Conservation (phyloP, 2,888 invertebrate genomes). For the Monopis laevigella region DNA sequence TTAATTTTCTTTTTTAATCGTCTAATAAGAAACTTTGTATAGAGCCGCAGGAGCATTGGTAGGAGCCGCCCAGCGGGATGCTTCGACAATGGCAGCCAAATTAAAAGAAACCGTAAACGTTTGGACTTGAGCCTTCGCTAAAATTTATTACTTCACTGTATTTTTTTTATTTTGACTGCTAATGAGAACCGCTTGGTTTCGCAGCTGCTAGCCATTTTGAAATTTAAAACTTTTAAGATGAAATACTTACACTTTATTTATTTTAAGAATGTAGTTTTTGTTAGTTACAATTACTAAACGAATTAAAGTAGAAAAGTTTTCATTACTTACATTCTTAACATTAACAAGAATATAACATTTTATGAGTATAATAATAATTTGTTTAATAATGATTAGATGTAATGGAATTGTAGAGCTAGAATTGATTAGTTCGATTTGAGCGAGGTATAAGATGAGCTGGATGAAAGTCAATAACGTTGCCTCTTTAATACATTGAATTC, state of each 20-base stretch:
- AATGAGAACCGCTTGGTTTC: slow-evolving; percentile 59
- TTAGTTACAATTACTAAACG: too few species aligned
- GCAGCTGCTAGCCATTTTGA: slow-evolving; percentile 34
- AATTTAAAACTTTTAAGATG: not conserved
- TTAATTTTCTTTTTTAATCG: slow-evolving; percentile 51
- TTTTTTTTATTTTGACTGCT: slow-evolving; percentile 53
- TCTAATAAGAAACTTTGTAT: slow-evolving; percentile 59
- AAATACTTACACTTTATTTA: too few species aligned
- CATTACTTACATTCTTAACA: too few species aligned
- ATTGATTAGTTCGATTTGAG: slow-evolving; percentile 7
- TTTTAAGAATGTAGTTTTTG: too few species aligned
- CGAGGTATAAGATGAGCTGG: slow-evolving; percentile 4
- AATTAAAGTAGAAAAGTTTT: too few species aligned
- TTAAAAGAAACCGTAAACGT: slow-evolving; percentile 65
- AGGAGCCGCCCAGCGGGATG: slow-evolving; percentile 55
- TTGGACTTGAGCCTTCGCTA: slow-evolving; percentile 60
- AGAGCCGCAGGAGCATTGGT: slow-evolving; percentile 58
- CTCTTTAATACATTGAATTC: slow-evolving; percentile 8
- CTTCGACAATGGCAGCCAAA: slow-evolving; percentile 63
- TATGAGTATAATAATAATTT: too few species aligned
- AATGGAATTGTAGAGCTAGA: not conserved
- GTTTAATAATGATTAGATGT: too few species aligned
- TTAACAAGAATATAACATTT: too few species aligned
- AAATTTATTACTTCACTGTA: slow-evolving; percentile 50
- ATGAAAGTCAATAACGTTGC: slow-evolving; percentile 11